A percentile compares a stretch with the other conserved stretches of the same genome.
These are phyloP conservation scores for Drosophila ezoana DNA, from an alignment of 2,888 invertebrate genomes.

Conservation along the genomic window DNA sequence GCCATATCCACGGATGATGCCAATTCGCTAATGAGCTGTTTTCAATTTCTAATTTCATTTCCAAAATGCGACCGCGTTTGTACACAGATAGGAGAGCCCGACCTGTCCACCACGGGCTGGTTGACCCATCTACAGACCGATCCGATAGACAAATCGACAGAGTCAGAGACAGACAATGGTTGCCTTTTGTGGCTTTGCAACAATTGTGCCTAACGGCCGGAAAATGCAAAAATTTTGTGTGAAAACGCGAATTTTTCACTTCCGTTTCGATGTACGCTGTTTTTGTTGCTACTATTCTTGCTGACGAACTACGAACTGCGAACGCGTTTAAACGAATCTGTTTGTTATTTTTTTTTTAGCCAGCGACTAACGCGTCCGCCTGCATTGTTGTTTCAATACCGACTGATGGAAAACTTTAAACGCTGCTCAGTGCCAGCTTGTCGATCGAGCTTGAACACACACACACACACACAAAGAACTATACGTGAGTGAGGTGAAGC, in stretches of 20 bases:
- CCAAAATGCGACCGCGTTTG: slow-evolving; percentile 54
- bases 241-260: slow-evolving; percentile 76
- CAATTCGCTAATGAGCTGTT: slow-evolving; percentile 76
- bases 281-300: slow-evolving; percentile 16
- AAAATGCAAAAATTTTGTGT: slow-evolving; percentile 69
- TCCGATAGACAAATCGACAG: slow-evolving; percentile 17
- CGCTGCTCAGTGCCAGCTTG: slow-evolving; percentile 38
- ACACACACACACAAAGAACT: slow-evolving; percentile 2
- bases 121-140: slow-evolving; percentile 60
- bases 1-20: slow-evolving; percentile 82
- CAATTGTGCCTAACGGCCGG: slow-evolving; percentile 61
- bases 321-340: slow-evolving; percentile 55
- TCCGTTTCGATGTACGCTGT: slow-evolving; percentile 60
- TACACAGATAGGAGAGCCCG: slow-evolving; percentile 50
- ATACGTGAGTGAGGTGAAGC: slow-evolving; percentile 3
- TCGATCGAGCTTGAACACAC: slow-evolving; percentile 50
- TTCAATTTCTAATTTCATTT: slow-evolving; percentile 82
- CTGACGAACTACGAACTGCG: slow-evolving; percentile 57
- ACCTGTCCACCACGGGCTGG: slow-evolving; percentile 41
- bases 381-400: slow-evolving; percentile 74
- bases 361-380: slow-evolving; percentile 73
- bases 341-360: slow-evolving; percentile 29
- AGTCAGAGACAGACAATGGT: slow-evolving; percentile 48
- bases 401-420: slow-evolving; percentile 72
- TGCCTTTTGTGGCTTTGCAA: slow-evolving; percentile 50